Conservation (phyloP, 2,113 vertebrate genomes). For the Alethe diademata region DNA sequence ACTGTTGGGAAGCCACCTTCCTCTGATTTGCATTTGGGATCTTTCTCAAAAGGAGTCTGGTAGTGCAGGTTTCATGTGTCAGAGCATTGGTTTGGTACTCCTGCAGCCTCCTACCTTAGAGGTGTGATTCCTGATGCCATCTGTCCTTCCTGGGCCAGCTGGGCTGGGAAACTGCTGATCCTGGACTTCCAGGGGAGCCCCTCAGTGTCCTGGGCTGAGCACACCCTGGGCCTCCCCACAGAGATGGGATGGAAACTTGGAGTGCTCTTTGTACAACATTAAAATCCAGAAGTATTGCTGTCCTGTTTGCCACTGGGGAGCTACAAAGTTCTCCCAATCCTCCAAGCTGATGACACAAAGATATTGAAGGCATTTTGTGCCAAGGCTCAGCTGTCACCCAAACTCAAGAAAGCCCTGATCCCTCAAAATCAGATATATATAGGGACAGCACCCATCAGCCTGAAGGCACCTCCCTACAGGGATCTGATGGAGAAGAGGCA, state of each 20-base stretch:
- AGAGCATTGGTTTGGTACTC: neutral
- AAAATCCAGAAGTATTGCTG: neutral
- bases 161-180: neutral
- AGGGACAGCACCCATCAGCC: neutral
- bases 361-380: accelerated
- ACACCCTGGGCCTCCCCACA: too few species aligned
- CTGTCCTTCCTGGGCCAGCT: neutral
- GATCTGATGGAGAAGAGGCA: neutral
- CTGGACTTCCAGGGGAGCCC: neutral
- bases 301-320: neutral
- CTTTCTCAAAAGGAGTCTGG: neutral
- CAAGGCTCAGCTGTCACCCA: neutral
- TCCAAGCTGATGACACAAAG: neutral
- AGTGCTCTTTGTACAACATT: neutral
- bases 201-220: neutral
- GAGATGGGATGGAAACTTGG: accelerated
- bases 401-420: accelerated
- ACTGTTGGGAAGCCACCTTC: neutral
- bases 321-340: neutral
- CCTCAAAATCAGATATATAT: neutral
- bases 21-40: neutral
- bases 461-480: neutral
- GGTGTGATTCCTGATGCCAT: accelerated
- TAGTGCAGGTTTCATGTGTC: accelerated
- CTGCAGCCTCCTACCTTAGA: neutral